phyloP scores from a whole-genome alignment of 2,888 invertebrate genomes.

The Cosmopolites sordidus region DNA sequence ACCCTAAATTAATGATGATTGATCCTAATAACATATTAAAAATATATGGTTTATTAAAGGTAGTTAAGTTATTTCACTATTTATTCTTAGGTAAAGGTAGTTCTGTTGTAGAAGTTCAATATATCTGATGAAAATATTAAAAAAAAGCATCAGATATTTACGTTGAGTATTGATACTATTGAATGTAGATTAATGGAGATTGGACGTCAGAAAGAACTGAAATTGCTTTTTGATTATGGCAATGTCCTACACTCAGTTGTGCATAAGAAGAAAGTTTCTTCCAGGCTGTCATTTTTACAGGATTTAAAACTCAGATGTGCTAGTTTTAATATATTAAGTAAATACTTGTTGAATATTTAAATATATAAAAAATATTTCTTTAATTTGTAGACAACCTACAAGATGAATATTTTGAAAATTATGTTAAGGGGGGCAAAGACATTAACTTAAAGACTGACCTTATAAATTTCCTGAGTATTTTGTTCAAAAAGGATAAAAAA shows the following conservation, averaged over 20 bases:
- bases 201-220: constrained; percentile 56
- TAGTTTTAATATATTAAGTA: constrained; percentile 50
- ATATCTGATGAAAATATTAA: constrained; percentile 55
- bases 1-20: constrained; percentile 62
- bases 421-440: constrained; percentile 53
- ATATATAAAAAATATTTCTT: constrained; percentile 5
- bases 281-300: constrained; percentile 53
- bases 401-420: constrained; percentile 44
- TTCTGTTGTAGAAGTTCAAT: constrained; percentile 49
- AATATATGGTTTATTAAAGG: constrained; percentile 54
- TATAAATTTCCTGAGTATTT: constrained; percentile 45
- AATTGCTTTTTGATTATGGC: constrained; percentile 58
- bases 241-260: constrained; percentile 54
- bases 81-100: constrained; percentile 43
- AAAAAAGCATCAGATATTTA: constrained; percentile 55
- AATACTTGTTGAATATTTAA: constrained; percentile 16
- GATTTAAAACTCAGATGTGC: constrained; percentile 51
- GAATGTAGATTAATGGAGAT: constrained; percentile 56
- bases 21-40: constrained; percentile 53
- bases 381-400: constrained; percentile 21
- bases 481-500: constrained; percentile 39
- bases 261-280: constrained; percentile 50
- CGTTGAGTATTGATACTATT: constrained; percentile 57
- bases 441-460: constrained; percentile 51
- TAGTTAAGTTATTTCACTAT: constrained; percentile 19